Percentiles rank a stretch among this genome's conserved stretches.
These are phyloP conservation scores for Acanthurus leucopareius DNA, from an alignment of 2,797 vertebrate genomes.

Conservation along the genomic window DNA sequence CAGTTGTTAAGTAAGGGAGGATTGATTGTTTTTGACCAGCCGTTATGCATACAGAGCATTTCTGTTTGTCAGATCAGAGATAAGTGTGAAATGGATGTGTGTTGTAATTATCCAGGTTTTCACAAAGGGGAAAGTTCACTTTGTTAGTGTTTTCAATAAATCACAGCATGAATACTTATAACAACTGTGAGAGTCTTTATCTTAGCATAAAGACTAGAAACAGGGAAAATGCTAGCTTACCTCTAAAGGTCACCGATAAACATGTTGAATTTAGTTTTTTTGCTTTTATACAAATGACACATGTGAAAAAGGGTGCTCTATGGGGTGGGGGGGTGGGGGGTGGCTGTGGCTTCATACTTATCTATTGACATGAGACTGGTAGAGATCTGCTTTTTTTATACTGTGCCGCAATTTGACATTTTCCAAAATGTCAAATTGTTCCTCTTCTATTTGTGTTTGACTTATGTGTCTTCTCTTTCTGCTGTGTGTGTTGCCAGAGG, in stretches of 20 bases:
- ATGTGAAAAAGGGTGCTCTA: background rate
- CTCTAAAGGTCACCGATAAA: background rate
- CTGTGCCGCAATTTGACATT: too few relatives aligned
- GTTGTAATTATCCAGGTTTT: background rate
- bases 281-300: too few relatives aligned
- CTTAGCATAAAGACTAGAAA: background rate
- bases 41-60: background rate
- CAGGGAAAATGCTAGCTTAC: background rate
- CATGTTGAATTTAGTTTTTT: background rate
- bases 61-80: slow-evolving; percentile 3
- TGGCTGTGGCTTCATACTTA: background rate
- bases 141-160: background rate
- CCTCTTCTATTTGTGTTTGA: background rate
- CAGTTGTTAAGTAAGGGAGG: background rate
- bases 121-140: too few relatives aligned
- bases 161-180: background rate
- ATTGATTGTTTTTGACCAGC: background rate
- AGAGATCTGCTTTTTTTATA: background rate
- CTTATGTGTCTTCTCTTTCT: background rate
- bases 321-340: too few relatives aligned
- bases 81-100: background rate
- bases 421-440: background rate
- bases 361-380: background rate
- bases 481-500: slow-evolving; percentile 58
- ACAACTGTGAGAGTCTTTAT: background rate